Evolutionary conservation across 2,113 vertebrate genomes (phyloP).

Genomic region (Sinosuthora webbiana): DNA sequence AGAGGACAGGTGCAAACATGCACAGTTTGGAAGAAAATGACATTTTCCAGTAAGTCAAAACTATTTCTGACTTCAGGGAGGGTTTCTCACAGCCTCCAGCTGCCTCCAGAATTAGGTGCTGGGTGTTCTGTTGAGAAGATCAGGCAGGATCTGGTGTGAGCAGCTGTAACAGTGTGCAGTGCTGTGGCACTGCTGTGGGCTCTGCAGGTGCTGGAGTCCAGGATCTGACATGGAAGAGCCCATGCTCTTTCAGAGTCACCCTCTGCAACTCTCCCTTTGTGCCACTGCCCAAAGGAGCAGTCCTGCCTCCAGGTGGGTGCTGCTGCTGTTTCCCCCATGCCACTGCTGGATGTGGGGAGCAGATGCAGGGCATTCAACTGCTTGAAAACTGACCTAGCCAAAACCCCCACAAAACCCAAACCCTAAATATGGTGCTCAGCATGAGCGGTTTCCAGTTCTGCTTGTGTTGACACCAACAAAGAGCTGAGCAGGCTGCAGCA

Average conservation of each 20-base stretch:
- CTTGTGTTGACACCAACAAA: not conserved
- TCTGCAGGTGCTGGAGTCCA: not conserved
- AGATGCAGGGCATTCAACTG: not conserved
- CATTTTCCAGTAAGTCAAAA: not conserved
- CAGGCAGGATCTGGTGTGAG: not conserved
- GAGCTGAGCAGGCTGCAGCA: not conserved
- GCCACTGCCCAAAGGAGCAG: not conserved
- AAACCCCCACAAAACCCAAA: not conserved
- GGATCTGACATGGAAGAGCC: not conserved
- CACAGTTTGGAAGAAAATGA: not conserved
- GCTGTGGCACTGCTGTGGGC: not conserved
- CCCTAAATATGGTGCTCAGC: accelerated
- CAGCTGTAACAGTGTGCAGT: not conserved
- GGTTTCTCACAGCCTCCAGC: not conserved
- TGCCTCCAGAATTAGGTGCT: not conserved
- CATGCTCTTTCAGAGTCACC: accelerated
- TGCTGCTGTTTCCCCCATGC: not conserved
- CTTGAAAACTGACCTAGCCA: not conserved
- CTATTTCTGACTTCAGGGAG: not conserved
- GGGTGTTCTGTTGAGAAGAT: not conserved
- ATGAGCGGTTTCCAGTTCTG: not conserved
- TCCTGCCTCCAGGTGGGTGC: not conserved
- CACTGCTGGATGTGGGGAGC: not conserved
- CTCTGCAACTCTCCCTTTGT: not conserved
- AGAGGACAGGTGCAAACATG: not conserved